Conservation (phyloP, 2,113 vertebrate genomes). For the Phyllostomus hastatus region DNA sequence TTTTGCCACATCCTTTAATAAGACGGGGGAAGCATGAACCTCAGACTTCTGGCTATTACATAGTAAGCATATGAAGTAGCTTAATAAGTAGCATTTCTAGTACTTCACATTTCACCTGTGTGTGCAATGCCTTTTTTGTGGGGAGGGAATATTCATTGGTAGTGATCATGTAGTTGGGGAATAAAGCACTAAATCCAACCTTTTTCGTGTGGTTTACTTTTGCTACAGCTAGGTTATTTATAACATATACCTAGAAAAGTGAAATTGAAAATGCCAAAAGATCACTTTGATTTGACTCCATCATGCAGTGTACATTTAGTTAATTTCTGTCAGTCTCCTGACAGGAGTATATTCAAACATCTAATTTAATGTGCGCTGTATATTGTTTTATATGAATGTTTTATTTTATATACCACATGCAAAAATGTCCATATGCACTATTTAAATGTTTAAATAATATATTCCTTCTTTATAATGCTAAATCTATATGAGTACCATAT, state of each 20-base stretch:
- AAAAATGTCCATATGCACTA: conserved; percentile 87
- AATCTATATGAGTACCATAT: conserved; percentile 89
- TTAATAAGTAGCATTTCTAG: conserved; percentile 72
- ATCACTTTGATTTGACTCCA: conserved; percentile 75
- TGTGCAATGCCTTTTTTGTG: conserved; percentile 71
- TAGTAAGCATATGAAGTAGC: conserved; percentile 75
- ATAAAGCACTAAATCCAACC: conserved; percentile 80
- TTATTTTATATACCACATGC: conserved; percentile 88
- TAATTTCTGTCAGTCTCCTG: conserved; percentile 79
- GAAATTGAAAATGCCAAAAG: conserved; percentile 80
- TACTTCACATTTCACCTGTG: conserved; percentile 76
- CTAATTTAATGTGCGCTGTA: conserved; percentile 85
- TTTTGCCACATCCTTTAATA: conserved; percentile 66
- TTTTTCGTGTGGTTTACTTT: conserved; percentile 80
- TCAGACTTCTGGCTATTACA: conserved; percentile 75
- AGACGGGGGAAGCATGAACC: conserved; percentile 75
- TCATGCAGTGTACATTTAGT: conserved; percentile 82
- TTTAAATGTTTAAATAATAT: conserved; percentile 90
- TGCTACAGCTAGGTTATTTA: conserved; percentile 69
- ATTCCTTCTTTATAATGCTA: conserved; percentile 91
- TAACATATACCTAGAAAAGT: conserved; percentile 75
- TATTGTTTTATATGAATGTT: conserved; percentile 88
- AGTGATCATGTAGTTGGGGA: conserved; percentile 75
- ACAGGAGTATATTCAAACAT: conserved; percentile 82
- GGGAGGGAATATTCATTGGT: conserved; percentile 57